Evolutionary conservation across 2,888 invertebrate genomes (phyloP).

Genomic region (Agrilus mali): DNA sequence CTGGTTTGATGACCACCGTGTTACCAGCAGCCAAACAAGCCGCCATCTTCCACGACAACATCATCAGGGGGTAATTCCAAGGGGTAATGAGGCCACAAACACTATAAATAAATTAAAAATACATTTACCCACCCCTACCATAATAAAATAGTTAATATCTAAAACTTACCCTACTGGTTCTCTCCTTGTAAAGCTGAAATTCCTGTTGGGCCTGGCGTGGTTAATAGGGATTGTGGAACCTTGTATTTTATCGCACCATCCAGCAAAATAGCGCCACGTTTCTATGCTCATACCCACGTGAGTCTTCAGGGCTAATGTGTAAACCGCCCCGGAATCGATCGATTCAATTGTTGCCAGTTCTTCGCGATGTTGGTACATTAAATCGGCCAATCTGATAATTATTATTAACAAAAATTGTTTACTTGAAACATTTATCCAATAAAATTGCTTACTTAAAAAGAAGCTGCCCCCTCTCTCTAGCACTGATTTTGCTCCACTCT

Average conservation of each 20-base stretch:
- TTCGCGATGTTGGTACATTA: constrained; percentile 91
- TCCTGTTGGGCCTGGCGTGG: constrained; percentile 83
- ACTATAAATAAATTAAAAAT: too few species aligned
- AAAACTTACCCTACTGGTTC: constrained; percentile 71
- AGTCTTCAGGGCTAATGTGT: constrained; percentile 90
- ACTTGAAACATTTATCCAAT: too few species aligned
- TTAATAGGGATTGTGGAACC: constrained; percentile 85
- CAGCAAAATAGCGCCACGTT: constrained; percentile 93
- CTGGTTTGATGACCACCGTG: constrained; percentile 92
- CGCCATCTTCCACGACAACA: constrained; percentile 98
- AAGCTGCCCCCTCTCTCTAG: constrained; percentile 76
- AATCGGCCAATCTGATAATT: constrained; percentile 81
- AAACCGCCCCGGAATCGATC: constrained; percentile 92
- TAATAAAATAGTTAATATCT: too few species aligned
- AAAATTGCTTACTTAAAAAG: constrained; percentile 53
- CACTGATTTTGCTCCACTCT: constrained; percentile 90
- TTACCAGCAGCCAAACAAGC: constrained; percentile 94
- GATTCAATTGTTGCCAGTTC: constrained; percentile 91
- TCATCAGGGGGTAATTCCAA: constrained; percentile 98
- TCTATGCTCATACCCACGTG: constrained; percentile 98
- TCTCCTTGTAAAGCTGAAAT: constrained; percentile 74
- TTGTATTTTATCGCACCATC: constrained; percentile 94
- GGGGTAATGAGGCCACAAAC: constrained; percentile 90
- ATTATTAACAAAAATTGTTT: too few species aligned
- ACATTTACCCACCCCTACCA: too few species aligned